phyloP scores from a whole-genome alignment of 2,797 vertebrate species.

The Leptatherina wallacei region DNA sequence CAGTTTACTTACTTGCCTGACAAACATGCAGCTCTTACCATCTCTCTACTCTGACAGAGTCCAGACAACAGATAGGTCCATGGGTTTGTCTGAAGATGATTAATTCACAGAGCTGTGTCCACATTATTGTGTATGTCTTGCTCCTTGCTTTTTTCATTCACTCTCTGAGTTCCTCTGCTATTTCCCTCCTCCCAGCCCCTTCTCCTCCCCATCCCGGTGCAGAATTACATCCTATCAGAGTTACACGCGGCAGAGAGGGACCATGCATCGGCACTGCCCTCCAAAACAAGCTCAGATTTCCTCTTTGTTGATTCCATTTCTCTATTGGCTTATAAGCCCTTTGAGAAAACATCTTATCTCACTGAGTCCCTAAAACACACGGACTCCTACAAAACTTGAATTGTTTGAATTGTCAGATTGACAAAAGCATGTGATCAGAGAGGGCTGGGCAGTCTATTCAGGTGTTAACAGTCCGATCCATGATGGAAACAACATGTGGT shows the following conservation, averaged over 20 bases:
- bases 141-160: slow-evolving; percentile 74
- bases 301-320: slow-evolving; percentile 22
- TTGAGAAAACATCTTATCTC: slow-evolving; percentile 8
- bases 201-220: slow-evolving; percentile 76
- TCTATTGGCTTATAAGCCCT: slow-evolving; percentile 10
- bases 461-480: slow-evolving; percentile 50
- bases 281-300: slow-evolving; percentile 28
- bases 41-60: slow-evolving; percentile 49
- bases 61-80: slow-evolving; percentile 56
- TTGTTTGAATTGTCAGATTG: slow-evolving; percentile 43
- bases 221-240: slow-evolving; percentile 70
- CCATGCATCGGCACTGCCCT: slow-evolving; percentile 47
- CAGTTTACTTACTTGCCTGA: slow-evolving; percentile 7
- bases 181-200: slow-evolving; percentile 70
- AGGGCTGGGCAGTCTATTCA: slow-evolving; percentile 33
- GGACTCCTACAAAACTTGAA: slow-evolving; percentile 26
- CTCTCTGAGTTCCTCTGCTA: slow-evolving; percentile 65
- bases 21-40: slow-evolving; percentile 67
- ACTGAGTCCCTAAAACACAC: slow-evolving; percentile 27
- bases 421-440: slow-evolving; percentile 38
- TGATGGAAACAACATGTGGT: slow-evolving; percentile 47
- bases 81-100: slow-evolving; percentile 34
- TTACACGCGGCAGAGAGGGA: slow-evolving; percentile 47
- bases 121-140: slow-evolving; percentile 75
- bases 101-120: slow-evolving; percentile 58